Evolutionary conservation across 2,797 vertebrate genomes (phyloP), one percentile per base, ranked within the genome.

Genomic region (Aulostomus chinensis): DNA sequence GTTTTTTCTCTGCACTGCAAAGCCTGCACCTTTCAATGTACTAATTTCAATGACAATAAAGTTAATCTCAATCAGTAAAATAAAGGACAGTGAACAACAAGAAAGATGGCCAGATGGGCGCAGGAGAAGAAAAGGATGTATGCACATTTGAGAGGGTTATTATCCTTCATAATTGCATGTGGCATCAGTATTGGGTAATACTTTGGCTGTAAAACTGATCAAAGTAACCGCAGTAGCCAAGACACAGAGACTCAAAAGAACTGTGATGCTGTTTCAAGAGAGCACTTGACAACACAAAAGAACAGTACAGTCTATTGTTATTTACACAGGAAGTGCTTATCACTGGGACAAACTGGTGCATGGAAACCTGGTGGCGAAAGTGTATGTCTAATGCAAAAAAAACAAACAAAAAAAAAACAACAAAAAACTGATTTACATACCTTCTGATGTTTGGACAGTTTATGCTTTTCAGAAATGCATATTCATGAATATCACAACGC

Each of bases 271-370:
- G 64, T 65, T 76, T 50, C 59, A 74, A 35, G 55, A 70, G 68
- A 67, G 48, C 49, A 43, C 61, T 80, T 71, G 50, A 77, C 17
- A 53, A 71, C 64, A 80, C 77, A 54, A 68, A 31, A 55, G 55
- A 29, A 43, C 72, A 70, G 25, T 28, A 51, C 28, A 59, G 35
- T 54, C 32, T 50, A 55, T 50, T 32, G 39, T 69, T n/a, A n/a
- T n/a, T 65, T 69, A 55, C 49, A 68, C 39, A 50, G 50, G 47
- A 68, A 58, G 40, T 35, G 31, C 9, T 55, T 35, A 41, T 45
- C 15, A 2, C 7, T 20, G 45, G 54, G 49, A 73, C 34, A 25
- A 41, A 51, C 45, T 59, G 64, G 36, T 41, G 46, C 22, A n/a
- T 10, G 46, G 16, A 21, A 16, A 55, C 8, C n/a, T 24, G 24